Evolutionary conservation across 2,888 invertebrate genomes (phyloP).

Genomic region (Chaetogeoica ovagalla): DNA sequence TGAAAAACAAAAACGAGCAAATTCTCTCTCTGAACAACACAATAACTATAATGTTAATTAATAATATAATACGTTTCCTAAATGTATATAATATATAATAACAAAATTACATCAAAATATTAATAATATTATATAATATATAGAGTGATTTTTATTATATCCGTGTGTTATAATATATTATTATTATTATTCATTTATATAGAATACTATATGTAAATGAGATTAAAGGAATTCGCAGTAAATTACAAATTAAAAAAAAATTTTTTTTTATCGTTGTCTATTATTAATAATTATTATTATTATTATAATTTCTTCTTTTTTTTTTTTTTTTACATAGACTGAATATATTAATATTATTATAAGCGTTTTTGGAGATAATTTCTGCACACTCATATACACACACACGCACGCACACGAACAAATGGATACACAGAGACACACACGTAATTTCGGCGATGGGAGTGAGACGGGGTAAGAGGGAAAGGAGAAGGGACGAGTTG

Average conservation of each 20-base stretch:
- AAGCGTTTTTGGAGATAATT: conserved; percentile 18
- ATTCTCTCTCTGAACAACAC: conserved; percentile 44
- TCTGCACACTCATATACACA: conserved; percentile 4
- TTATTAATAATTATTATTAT: conserved; percentile 9
- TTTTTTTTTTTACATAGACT: conserved; percentile 36
- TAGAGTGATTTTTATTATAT: conserved; percentile 40
- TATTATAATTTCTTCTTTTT: too few relatives aligned
- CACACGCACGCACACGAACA: not conserved
- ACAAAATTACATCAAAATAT: conserved; percentile 48
- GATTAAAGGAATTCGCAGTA: conserved; percentile 45
- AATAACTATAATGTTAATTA: conserved; percentile 24
- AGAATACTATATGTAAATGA: conserved; percentile 37
- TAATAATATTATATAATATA: conserved; percentile 6
- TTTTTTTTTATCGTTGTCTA: not conserved
- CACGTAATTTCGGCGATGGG: conserved; percentile 5
- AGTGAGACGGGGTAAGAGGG: not conserved
- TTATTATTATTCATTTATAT: conserved; percentile 8
- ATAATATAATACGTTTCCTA: conserved; percentile 48
- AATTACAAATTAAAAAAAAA: not conserved
- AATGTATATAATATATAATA: conserved; percentile 50
- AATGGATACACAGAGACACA: conserved; percentile 9
- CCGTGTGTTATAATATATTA: not conserved
- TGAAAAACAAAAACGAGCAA: conserved; percentile 22
- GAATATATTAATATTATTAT: not conserved
- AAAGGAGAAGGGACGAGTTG: not conserved